Percentiles rank a stretch among this genome's conserved stretches.
Evolutionary conservation across 2,113 vertebrate species (phyloP).

Genomic region (Macaca nemestrina): DNA sequence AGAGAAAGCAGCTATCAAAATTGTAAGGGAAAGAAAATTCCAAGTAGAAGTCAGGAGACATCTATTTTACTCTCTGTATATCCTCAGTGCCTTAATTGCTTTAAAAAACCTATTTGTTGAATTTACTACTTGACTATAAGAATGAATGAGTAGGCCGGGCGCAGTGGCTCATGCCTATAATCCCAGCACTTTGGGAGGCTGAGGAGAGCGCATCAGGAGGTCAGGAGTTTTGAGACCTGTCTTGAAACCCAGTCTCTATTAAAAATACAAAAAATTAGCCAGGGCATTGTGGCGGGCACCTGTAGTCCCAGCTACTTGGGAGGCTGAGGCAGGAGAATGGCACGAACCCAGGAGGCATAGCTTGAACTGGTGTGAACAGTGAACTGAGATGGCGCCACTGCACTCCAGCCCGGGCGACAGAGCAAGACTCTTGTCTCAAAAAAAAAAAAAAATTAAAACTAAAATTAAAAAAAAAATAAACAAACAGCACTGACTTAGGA

Average conservation of each 20-base stretch:
- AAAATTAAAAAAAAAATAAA: background rate
- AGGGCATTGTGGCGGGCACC: too few species aligned
- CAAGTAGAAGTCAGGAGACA: background rate
- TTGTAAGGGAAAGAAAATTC: background rate
- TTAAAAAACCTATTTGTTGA: background rate
- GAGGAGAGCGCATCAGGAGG: too few species aligned
- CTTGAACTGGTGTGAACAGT: too few species aligned
- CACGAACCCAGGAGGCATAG: too few species aligned
- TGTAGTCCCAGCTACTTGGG: too few species aligned
- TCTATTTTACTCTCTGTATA: constrained; percentile 18
- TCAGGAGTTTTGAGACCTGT: too few species aligned
- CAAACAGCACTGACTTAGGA: background rate
- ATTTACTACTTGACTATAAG: background rate
- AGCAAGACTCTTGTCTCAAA: too few species aligned
- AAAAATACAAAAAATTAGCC: too few species aligned
- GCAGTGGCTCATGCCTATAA: background rate
- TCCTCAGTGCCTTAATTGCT: background rate
- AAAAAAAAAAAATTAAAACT: background rate
- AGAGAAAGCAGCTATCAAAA: constrained; percentile 23
- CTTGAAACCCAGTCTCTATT: too few species aligned
- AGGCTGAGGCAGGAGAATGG: too few species aligned
- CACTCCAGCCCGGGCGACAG: too few species aligned
- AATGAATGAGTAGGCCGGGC: background rate
- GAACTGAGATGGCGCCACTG: too few species aligned
- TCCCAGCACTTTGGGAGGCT: background rate